Evolutionary conservation across 2,113 vertebrate genomes (phyloP).

Genomic region (Oncorhynchus mykiss): DNA sequence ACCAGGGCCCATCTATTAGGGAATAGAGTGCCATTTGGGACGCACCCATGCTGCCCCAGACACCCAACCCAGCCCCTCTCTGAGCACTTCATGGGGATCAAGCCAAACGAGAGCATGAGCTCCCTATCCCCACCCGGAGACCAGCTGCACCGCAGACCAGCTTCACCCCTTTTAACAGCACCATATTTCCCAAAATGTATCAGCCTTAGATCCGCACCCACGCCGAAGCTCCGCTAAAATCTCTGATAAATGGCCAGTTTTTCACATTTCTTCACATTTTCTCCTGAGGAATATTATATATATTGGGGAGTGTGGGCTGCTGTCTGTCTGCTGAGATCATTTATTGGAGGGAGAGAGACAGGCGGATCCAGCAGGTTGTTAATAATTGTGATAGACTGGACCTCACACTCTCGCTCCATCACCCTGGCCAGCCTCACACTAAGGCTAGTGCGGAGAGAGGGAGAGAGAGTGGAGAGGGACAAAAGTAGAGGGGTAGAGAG

Average conservation of each 20-base stretch:
- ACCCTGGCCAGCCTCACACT: slow-evolving; percentile 8
- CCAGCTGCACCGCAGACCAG: slow-evolving; percentile 47
- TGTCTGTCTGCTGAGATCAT: slow-evolving; percentile 54
- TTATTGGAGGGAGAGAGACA: slow-evolving; percentile 51
- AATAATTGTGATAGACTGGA: slow-evolving; percentile 49
- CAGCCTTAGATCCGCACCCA: slow-evolving; percentile 34
- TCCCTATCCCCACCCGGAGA: slow-evolving; percentile 57
- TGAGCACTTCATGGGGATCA: not conserved
- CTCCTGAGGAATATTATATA: slow-evolving; percentile 22
- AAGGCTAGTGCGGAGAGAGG: not conserved
- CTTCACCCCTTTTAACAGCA: slow-evolving; percentile 65
- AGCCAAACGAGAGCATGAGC: slow-evolving; percentile 47
- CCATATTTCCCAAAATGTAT: slow-evolving; percentile 59
- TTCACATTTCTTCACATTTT: slow-evolving; percentile 19
- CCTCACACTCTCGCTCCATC: slow-evolving; percentile 21
- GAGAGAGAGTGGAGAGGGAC: not conserved
- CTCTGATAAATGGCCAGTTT: slow-evolving; percentile 49
- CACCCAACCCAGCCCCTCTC: not conserved
- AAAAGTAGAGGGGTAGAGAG: not conserved
- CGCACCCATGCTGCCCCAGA: not conserved
- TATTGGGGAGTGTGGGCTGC: slow-evolving; percentile 13
- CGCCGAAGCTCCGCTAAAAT: slow-evolving; percentile 40
- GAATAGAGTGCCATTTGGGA: not conserved
- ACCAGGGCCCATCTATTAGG: too few relatives aligned
- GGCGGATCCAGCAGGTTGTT: slow-evolving; percentile 38